These are phyloP conservation scores for Leptinotarsa texana DNA, from an alignment of 1,140 invertebrate species.

Conservation along the genomic window DNA sequence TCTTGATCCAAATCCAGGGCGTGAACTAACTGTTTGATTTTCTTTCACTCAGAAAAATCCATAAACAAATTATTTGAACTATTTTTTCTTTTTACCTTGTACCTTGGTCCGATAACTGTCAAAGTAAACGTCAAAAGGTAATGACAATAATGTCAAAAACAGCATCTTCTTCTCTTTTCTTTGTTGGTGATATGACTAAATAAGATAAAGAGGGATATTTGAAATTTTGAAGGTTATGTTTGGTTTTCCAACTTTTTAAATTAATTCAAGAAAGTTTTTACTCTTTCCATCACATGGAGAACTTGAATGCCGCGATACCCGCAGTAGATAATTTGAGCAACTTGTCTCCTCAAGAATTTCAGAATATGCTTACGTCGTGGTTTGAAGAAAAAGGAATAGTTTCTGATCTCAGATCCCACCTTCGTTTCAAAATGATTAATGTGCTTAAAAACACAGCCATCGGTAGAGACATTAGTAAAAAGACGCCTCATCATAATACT, in stretches of 20 bases:
- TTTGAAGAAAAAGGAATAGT: conserved; percentile 63
- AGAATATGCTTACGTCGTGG: conserved; percentile 59
- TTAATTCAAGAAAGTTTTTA: not conserved
- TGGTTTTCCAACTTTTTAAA: not conserved
- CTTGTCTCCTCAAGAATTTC: conserved; percentile 56
- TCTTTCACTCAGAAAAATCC: conserved; percentile 8
- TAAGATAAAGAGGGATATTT: no score
- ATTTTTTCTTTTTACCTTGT: not conserved
- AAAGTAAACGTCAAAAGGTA: not conserved
- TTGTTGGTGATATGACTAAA: no score
- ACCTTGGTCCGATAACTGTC: not conserved
- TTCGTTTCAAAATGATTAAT: conserved; percentile 61
- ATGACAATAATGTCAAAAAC: not conserved
- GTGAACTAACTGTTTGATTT: not conserved
- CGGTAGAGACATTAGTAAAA: conserved; percentile 41
- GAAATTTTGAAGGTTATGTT: not conserved
- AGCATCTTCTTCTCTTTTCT: not conserved
- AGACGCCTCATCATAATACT: conserved; percentile 44
- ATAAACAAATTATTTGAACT: conserved; percentile 3
- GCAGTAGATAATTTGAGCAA: conserved; percentile 24
- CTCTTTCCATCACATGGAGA: conserved; percentile 31
- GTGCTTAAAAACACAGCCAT: conserved; percentile 56
- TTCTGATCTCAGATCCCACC: conserved; percentile 59
- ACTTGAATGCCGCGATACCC: conserved; percentile 26
- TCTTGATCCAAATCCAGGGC: not conserved